Conservation (phyloP, 1,140 invertebrate species). For the Polypedilum pembai region DNA sequence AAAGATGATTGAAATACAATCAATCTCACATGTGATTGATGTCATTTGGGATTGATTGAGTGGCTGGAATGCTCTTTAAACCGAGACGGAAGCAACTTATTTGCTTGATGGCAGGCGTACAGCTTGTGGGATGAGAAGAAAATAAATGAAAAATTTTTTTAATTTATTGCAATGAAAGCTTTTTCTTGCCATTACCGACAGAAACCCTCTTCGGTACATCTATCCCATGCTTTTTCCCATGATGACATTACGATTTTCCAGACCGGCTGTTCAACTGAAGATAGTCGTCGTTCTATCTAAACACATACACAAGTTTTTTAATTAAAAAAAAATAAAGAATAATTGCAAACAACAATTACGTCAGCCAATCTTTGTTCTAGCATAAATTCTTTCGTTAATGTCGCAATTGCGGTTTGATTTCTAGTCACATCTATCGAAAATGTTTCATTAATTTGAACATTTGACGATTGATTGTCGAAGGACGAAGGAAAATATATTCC, state of each 20-base stretch:
- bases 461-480: background rate
- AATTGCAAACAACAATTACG: background rate
- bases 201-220: constrained; percentile 61
- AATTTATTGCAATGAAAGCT: background rate
- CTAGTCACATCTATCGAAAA: background rate
- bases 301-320: background rate
- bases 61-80: background rate
- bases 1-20: background rate
- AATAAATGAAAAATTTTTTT: background rate
- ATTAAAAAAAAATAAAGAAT: background rate
- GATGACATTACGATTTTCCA: constrained; percentile 54
- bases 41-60: background rate
- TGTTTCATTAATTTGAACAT: background rate
- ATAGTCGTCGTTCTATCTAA: constrained; percentile 56
- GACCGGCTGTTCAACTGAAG: constrained; percentile 68
- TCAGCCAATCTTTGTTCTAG: constrained; percentile 16
- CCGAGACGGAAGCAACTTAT: constrained; percentile 16
- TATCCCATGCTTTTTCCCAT: constrained; percentile 57
- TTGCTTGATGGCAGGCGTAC: background rate
- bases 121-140: background rate
- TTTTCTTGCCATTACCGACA: constrained; percentile 37
- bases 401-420: background rate
- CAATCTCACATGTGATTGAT: constrained; percentile 21
- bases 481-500: too few relatives aligned
- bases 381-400: background rate